These are phyloP conservation scores for Melanchra persicariae DNA, from an alignment of 2,888 invertebrate genomes.

Conservation along the genomic window DNA sequence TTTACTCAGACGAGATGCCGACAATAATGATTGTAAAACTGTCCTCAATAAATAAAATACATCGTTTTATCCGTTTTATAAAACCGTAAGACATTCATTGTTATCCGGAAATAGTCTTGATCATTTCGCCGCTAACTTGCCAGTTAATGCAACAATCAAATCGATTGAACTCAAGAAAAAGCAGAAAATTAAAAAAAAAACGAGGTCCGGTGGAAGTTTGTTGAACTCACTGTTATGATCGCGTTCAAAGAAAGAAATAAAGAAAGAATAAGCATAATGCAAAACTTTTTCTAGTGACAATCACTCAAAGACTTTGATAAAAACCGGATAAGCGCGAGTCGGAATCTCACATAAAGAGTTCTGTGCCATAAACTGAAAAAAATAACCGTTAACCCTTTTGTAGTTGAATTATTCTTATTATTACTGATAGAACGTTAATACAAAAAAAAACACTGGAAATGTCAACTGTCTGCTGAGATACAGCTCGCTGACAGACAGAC, in stretches of 20 bases:
- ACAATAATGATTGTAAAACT: slow-evolving; percentile 31
- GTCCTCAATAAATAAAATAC: slow-evolving; percentile 22
- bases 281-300: slow-evolving; percentile 37
- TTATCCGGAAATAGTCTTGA: slow-evolving; percentile 24
- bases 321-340: not conserved
- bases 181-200: slow-evolving; percentile 31
- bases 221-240: slow-evolving; percentile 37
- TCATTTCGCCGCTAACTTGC: slow-evolving; percentile 29
- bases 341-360: not conserved
- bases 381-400: too few species aligned
- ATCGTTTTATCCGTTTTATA: not conserved
- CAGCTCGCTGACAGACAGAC: not conserved
- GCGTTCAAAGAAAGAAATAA: slow-evolving; percentile 28
- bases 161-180: slow-evolving; percentile 35
- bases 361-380: not conserved
- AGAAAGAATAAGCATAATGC: slow-evolving; percentile 19
- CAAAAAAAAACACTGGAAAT: too few species aligned
- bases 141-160: slow-evolving; percentile 42
- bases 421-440: too few species aligned
- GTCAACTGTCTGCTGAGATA: too few species aligned
- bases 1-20: not conserved
- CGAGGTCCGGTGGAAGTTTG: slow-evolving; percentile 14
- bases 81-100: not conserved
- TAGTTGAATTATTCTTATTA: too few species aligned
- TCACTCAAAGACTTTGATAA: slow-evolving; percentile 24